These are phyloP conservation scores for Scaptomyza flava DNA, from an alignment of 2,888 invertebrate genomes.

Conservation along the genomic window DNA sequence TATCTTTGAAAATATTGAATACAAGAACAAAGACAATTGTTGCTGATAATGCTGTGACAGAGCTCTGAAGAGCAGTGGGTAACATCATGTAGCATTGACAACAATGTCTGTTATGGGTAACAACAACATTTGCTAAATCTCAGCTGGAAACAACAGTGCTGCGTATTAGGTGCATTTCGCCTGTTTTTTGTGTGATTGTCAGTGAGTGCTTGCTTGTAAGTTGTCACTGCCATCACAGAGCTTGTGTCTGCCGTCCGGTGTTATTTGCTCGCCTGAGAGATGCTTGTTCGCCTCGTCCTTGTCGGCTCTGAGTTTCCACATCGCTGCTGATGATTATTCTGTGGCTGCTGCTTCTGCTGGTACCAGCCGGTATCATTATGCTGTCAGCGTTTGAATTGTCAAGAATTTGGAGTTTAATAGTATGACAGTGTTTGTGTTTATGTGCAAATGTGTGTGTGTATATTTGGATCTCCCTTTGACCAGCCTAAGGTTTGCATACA, in stretches of 20 bases:
- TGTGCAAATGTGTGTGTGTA: not conserved
- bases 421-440: slow-evolving; percentile 6
- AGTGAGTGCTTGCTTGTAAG: slow-evolving; percentile 55
- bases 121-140: slow-evolving; percentile 52
- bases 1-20: slow-evolving; percentile 44
- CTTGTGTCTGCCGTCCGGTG: slow-evolving; percentile 48
- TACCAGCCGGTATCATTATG: slow-evolving; percentile 67
- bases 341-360: slow-evolving; percentile 23
- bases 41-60: slow-evolving; percentile 74
- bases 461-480: slow-evolving; percentile 19
- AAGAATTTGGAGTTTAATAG: slow-evolving; percentile 47
- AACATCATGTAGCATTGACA: too few species aligned
- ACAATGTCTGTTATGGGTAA: slow-evolving; percentile 17
- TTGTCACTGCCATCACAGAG: slow-evolving; percentile 57
- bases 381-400: slow-evolving; percentile 65
- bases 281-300: slow-evolving; percentile 70
- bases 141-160: slow-evolving; percentile 59
- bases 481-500: slow-evolving; percentile 44
- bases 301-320: slow-evolving; percentile 64
- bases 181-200: slow-evolving; percentile 2
- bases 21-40: slow-evolving; percentile 37
- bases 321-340: slow-evolving; percentile 28
- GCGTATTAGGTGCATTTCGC: too few species aligned
- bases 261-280: slow-evolving; percentile 17
- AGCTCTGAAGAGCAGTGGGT: not conserved